phyloP scores from a whole-genome alignment of 2,888 invertebrate genomes.

The Drosophila borborema region DNA sequence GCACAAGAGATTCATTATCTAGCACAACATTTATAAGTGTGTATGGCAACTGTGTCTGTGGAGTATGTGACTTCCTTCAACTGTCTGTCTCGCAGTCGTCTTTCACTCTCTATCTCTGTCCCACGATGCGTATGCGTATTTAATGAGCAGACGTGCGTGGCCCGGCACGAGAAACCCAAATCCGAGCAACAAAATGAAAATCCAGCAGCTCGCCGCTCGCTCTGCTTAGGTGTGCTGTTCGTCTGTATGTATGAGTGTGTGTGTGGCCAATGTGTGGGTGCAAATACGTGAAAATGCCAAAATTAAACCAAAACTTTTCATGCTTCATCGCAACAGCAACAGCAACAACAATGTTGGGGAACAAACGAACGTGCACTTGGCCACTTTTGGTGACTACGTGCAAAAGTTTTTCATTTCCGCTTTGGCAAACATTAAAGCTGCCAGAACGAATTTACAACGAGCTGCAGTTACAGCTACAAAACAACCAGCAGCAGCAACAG shows the following conservation, averaged over 20 bases:
- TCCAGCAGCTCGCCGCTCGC: conserved; percentile 4
- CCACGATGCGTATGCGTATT: conserved; percentile 71
- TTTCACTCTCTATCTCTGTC: conserved; percentile 1
- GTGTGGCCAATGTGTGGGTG: conserved; percentile 27
- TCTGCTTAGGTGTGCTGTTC: conserved; percentile 33
- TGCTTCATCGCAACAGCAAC: conserved; percentile 71
- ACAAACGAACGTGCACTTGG: conserved; percentile 70
- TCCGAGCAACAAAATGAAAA: conserved; percentile 29
- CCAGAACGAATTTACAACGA: conserved; percentile 73
- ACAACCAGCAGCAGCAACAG: not conserved
- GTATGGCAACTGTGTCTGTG: conserved; percentile 67
- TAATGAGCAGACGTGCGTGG: conserved; percentile 81
- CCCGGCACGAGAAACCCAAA: conserved; percentile 20
- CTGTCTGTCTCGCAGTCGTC: not conserved
- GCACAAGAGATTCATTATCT: conserved; percentile 78
- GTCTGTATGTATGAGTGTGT: conserved; percentile 13
- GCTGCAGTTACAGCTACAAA: conserved; percentile 31
- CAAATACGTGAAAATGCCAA: conserved; percentile 68
- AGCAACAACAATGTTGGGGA: conserved; percentile 41
- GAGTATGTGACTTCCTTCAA: conserved; percentile 64
- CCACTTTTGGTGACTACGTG: conserved; percentile 77
- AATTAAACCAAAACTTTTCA: conserved; percentile 82
- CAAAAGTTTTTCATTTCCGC: conserved; percentile 81
- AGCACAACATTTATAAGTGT: conserved; percentile 76
- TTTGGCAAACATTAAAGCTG: conserved; percentile 81